Percentiles rank a stretch among this genome's conserved stretches.
Conservation (phyloP, 2,113 vertebrate genomes). For the Vidua macroura region DNA sequence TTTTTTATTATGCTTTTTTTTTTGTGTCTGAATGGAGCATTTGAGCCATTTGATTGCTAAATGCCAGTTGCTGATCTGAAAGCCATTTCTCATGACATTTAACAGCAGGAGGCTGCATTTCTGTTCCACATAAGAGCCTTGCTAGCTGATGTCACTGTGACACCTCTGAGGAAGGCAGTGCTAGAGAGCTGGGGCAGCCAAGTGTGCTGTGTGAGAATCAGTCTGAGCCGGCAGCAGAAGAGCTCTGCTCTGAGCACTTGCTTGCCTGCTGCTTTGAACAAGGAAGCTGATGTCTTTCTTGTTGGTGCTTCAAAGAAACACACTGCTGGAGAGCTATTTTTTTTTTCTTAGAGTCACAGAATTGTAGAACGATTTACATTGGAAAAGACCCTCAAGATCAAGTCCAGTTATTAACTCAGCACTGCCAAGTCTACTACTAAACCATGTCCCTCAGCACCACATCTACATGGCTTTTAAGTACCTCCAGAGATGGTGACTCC, state of each 20-base stretch:
- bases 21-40: background rate
- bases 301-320: background rate
- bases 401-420: background rate
- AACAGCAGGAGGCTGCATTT: background rate
- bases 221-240: background rate
- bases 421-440: background rate
- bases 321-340: background rate
- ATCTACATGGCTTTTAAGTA: background rate
- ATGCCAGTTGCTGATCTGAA: background rate
- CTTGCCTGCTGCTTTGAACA: background rate
- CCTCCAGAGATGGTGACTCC: background rate
- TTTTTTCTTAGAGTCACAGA: background rate
- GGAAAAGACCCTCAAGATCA: background rate
- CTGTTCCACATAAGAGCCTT: background rate
- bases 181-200: background rate
- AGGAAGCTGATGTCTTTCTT: background rate
- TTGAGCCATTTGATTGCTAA: constrained; percentile 5
- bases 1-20: constrained; percentile 2
- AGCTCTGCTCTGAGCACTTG: background rate
- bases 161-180: background rate
- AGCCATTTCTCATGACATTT: constrained; percentile 14
- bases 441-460: background rate
- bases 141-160: background rate
- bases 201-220: background rate
- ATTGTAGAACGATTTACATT: background rate